Conservation (phyloP, 2,888 invertebrate genomes). For the Cyrtodaria siliqua region DNA sequence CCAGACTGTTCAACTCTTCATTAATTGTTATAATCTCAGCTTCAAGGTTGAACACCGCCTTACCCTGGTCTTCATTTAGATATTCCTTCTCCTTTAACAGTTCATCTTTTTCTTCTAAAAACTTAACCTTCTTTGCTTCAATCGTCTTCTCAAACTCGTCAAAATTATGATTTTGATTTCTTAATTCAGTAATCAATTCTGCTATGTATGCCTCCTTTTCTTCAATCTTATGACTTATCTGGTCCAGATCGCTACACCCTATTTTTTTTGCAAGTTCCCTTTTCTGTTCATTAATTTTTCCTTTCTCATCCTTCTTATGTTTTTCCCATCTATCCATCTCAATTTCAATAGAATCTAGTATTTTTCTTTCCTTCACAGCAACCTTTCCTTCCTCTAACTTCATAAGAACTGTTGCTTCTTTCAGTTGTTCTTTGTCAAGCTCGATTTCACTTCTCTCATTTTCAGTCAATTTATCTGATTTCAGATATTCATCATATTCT, state of each 20-base stretch:
- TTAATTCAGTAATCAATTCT: conserved; percentile 40
- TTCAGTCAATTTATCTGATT: conserved; percentile 46
- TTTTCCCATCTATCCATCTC: conserved; percentile 87
- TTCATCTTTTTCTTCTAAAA: conserved; percentile 46
- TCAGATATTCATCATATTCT: conserved; percentile 49
- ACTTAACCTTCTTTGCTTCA: conserved; percentile 29
- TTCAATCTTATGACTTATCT: conserved; percentile 57
- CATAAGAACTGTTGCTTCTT: conserved; percentile 68
- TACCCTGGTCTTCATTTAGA: conserved; percentile 38
- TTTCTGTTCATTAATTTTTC: conserved; percentile 84
- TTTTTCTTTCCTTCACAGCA: conserved; percentile 69
- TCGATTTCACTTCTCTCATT: conserved; percentile 66
- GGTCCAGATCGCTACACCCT: conserved; percentile 48
- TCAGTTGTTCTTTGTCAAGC: conserved; percentile 69
- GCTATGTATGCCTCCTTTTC: conserved; percentile 47
- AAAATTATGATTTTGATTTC: conserved; percentile 43
- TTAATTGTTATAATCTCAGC: conserved; percentile 68
- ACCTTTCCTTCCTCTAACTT: conserved; percentile 75
- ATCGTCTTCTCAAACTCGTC: conserved; percentile 47
- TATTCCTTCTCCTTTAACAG: conserved; percentile 46
- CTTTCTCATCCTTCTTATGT: conserved; percentile 85
- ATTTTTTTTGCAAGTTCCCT: conserved; percentile 86
- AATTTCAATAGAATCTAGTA: conserved; percentile 74
- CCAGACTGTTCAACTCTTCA: conserved; percentile 67
- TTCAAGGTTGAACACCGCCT: conserved; percentile 55